Base-by-base conservation (phyloP, 2,888 invertebrate species). In the Oligia fasciuncula region DNA sequence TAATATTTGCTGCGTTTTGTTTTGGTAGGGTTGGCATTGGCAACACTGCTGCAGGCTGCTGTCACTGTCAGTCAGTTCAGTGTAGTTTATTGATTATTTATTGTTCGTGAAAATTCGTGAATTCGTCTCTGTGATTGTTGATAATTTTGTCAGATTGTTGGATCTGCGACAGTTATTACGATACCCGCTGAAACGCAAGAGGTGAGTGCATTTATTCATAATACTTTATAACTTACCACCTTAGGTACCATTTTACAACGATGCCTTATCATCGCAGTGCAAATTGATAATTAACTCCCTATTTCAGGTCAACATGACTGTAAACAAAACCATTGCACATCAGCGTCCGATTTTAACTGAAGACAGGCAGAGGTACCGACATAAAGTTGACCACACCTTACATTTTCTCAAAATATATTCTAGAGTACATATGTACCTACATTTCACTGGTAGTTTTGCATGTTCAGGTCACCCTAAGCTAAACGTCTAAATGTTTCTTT, bases 291-390 rank as follows among this genome's bases (percentile, higher is more conserved):
- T 14, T 35, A 35, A 54, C 35, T 49, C 43, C 4, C 46, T 23
- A 63, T 76, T 87, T 75, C 83, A 89, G 87, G 66, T 84, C 70
- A 91, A 81, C 35, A 96, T 96, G 97, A 96, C 96, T 82, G 95
- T 96, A 43, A 96, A 96, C 86, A 97, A 97, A 89, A 97, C 97
- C n/a, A 97, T 97, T 83, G 96, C 97, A 46, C 96, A 97, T 89
- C 97, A 97, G 90, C 94, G 97, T n/a, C 91, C 97, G 84, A 94
- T 97, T 83, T 92, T 97, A 23, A 97, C 95, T 87, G 97, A 97
- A 82, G 97, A 97, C 89, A 91, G 97, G 73, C 97, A 97, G 92
- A 95, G 97, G 97, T 96, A 85, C n/a, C 23, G 11, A 63, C 14
- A 2, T 14, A 29, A 9, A 46, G 40, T 13, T 54, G 0, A 57